phyloP scores from a whole-genome alignment of 2,888 invertebrate genomes.

The Chironomus riparius region DNA sequence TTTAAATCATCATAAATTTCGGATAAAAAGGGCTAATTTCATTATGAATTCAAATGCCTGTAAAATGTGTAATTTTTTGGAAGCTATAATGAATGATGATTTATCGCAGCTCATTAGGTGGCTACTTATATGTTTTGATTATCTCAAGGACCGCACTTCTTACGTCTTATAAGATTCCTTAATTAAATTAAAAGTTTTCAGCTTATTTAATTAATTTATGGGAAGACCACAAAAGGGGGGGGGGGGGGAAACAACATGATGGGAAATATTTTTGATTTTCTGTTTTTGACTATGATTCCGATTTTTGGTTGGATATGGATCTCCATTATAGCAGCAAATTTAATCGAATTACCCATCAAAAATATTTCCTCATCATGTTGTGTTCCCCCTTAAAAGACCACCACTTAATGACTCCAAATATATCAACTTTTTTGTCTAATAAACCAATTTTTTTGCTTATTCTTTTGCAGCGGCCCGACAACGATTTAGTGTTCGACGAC shows the following conservation, averaged over 20 bases:
- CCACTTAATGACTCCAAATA: background rate
- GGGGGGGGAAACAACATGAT: no score
- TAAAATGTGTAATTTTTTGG: background rate
- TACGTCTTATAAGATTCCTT: no score
- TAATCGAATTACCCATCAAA: no score
- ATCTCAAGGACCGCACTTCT: background rate
- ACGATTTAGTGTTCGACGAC: slow-evolving; percentile 16
- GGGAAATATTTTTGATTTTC: no score
- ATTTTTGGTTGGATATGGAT: no score
- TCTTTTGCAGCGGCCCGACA: background rate
- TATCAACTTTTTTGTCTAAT: background rate
- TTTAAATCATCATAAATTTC: no score
- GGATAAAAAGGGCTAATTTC: no score
- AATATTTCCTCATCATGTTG: no score
- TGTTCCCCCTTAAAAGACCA: no score
- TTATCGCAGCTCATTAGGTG: background rate
- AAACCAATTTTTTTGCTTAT: background rate
- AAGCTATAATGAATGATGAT: background rate
- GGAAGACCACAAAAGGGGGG: no score
- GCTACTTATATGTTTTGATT: background rate
- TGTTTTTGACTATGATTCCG: no score
- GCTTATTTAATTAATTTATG: background rate
- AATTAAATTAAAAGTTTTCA: background rate
- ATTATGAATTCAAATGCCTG: background rate
- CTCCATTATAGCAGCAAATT: no score